Conservation (phyloP, 2,888 invertebrate genomes). For the Operophtera brumata region DNA sequence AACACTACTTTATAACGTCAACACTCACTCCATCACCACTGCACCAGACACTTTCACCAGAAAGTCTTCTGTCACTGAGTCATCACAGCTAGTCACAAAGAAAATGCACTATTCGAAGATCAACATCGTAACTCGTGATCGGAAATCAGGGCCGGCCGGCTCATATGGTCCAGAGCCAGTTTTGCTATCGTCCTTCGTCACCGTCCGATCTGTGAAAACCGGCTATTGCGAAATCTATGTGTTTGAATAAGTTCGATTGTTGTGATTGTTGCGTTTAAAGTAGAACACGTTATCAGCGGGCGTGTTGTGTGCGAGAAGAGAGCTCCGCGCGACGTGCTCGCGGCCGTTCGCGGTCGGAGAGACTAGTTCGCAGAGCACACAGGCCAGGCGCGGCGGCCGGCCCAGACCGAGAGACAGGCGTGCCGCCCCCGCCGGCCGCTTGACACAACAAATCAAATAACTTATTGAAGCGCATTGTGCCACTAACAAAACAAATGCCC, state of each 20-base stretch:
- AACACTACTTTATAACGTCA: conserved; percentile 50
- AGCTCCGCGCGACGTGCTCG: conserved; percentile 59
- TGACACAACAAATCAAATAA: conserved; percentile 65
- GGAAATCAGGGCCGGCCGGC: conserved; percentile 55
- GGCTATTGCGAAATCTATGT: conserved; percentile 33
- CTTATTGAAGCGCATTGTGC: conserved; percentile 65
- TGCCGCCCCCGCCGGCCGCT: conserved; percentile 47
- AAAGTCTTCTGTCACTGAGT: conserved; percentile 66
- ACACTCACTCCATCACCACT: conserved; percentile 67
- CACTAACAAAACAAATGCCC: conserved; percentile 53
- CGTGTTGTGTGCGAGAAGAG: conserved; percentile 38
- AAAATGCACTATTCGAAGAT: conserved; percentile 59
- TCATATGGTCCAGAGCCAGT: conserved; percentile 73
- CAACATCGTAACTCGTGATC: conserved; percentile 62
- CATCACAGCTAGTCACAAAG: conserved; percentile 50
- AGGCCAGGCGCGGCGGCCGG: conserved; percentile 21
- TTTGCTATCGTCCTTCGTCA: conserved; percentile 40
- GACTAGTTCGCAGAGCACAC: conserved; percentile 47
- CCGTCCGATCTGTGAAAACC: conserved; percentile 33
- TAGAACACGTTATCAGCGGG: conserved; percentile 67
- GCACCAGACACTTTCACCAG: conserved; percentile 54
- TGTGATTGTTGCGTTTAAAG: conserved; percentile 61
- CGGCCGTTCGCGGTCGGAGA: conserved; percentile 62
- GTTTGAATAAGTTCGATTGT: conserved; percentile 51
- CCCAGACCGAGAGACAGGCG: conserved; percentile 27